Conservation (phyloP, 2,888 invertebrate species). For the Sinelater perroti region DNA sequence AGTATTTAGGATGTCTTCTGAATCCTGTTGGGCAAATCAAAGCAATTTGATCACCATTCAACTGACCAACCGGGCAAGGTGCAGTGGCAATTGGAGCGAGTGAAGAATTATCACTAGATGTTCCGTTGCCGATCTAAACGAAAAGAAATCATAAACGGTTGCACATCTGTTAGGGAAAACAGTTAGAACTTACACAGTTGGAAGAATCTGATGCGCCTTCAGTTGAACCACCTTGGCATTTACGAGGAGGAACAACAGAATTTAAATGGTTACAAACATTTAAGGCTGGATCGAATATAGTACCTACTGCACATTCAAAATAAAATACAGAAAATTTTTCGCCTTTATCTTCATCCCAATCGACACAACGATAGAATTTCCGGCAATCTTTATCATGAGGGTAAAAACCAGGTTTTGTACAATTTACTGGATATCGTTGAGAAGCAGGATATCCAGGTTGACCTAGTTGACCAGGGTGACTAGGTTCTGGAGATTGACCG, state of each 20-base stretch:
- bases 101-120: not conserved
- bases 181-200: too few species aligned
- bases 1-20: conserved; percentile 82
- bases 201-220: too few species aligned
- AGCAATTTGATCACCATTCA: conserved; percentile 75
- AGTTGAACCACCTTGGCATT: conserved; percentile 17
- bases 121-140: too few species aligned
- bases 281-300: conserved; percentile 75
- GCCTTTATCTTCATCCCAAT: conserved; percentile 41
- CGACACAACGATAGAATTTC: conserved; percentile 54
- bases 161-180: too few species aligned
- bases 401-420: conserved; percentile 51
- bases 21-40: conserved; percentile 86
- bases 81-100: conserved; percentile 42
- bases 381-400: conserved; percentile 52
- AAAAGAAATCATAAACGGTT: too few species aligned
- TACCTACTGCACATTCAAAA: conserved; percentile 71
- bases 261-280: conserved; percentile 68
- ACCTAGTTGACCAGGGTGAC: conserved; percentile 36
- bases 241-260: conserved; percentile 40
- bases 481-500: conserved; percentile 33
- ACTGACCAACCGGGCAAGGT: conserved; percentile 64
- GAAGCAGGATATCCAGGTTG: conserved; percentile 15
- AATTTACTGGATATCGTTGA: conserved; percentile 32
- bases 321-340: conserved; percentile 41